These are phyloP conservation scores for Halcyon senegalensis DNA, from an alignment of 2,113 vertebrate genomes.

Conservation along the genomic window DNA sequence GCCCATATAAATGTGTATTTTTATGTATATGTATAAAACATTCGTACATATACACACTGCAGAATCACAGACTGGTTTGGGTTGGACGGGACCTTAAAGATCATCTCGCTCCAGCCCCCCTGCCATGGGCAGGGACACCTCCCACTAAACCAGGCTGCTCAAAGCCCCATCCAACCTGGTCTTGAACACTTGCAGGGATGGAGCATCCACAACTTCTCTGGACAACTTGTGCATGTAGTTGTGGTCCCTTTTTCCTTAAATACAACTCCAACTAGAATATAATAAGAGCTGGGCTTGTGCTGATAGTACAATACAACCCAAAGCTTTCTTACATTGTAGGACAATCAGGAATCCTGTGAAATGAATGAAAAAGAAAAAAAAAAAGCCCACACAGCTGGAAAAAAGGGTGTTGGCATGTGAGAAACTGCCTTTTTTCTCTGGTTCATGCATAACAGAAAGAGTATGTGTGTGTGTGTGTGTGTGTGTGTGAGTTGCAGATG, in stretches of 20 bases:
- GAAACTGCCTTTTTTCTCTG: background rate
- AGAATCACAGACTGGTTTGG: background rate
- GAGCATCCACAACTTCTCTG: background rate
- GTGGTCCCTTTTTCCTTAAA: background rate
- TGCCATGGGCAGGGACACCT: background rate
- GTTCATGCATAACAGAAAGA: background rate
- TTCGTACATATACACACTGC: background rate
- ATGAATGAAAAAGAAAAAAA: background rate
- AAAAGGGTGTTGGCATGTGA: slow-evolving; percentile 3
- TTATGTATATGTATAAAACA: slow-evolving; percentile 4
- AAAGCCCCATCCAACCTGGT: background rate
- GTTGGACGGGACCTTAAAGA: background rate
- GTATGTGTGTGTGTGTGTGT: background rate
- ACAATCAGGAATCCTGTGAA: background rate
- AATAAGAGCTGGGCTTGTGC: background rate
- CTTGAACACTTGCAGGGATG: background rate
- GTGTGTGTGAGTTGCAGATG: slow-evolving; percentile 5
- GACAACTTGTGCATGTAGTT: background rate
- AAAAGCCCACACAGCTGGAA: slow-evolving; percentile 3
- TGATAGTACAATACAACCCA: background rate
- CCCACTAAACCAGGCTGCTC: background rate
- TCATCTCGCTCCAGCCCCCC: background rate
- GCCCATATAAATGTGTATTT: background rate
- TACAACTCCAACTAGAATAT: background rate
- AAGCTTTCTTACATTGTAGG: background rate